These are phyloP conservation scores for Gymnobelideus leadbeateri DNA, from an alignment of 2,113 vertebrate genomes.

Conservation along the genomic window DNA sequence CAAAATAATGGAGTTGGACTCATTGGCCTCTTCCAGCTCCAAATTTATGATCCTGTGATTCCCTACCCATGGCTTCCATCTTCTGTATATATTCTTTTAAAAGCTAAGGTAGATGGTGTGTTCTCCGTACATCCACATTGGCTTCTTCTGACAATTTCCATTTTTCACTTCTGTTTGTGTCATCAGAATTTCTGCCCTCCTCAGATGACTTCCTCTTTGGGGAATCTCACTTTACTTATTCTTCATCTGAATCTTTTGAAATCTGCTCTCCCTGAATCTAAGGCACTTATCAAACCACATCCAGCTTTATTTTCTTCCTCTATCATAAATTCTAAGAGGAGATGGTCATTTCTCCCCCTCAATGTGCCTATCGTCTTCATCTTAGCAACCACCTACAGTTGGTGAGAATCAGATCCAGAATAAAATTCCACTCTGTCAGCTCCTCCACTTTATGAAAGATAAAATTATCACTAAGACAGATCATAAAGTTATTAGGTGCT, in stretches of 20 bases:
- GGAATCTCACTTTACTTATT: neutral
- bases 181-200: neutral
- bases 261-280: neutral
- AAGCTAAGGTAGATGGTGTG: neutral
- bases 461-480: neutral
- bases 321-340: neutral
- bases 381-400: neutral
- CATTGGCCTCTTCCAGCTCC: neutral
- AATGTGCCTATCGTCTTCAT: neutral
- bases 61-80: neutral
- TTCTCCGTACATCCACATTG: neutral
- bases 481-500: neutral
- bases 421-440: neutral
- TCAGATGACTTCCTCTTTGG: neutral
- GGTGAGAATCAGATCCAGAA: neutral
- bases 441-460: too few relatives aligned
- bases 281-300: neutral
- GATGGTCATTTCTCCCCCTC: neutral
- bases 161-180: neutral
- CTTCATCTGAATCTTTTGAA: neutral
- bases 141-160: neutral
- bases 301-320: neutral
- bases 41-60: neutral
- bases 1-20: neutral
- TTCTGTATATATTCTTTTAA: neutral